Conservation (phyloP, 2,888 invertebrate species). For the Neelides folsomi region DNA sequence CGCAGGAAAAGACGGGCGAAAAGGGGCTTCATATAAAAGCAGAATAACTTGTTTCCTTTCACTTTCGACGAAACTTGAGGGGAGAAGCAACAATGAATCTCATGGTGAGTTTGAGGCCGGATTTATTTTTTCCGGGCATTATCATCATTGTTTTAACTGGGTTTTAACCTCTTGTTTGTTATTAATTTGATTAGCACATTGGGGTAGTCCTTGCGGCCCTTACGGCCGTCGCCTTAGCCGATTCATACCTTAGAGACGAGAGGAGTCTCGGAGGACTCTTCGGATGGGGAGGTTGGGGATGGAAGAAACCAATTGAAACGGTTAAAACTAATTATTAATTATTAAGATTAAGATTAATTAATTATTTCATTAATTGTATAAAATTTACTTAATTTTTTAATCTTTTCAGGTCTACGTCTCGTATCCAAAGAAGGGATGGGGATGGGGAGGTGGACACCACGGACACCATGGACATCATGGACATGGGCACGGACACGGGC, state of each 20-base stretch:
- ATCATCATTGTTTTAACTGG: neutral
- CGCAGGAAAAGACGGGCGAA: slow-evolving; percentile 14
- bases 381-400: neutral
- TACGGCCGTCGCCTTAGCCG: slow-evolving; percentile 8
- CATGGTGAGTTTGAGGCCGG: too few relatives aligned
- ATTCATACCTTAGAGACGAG: slow-evolving; percentile 6
- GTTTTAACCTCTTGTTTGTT: neutral
- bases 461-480: slow-evolving; percentile 16
- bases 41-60: slow-evolving; percentile 29
- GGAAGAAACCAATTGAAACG: slow-evolving; percentile 21
- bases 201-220: slow-evolving; percentile 21
- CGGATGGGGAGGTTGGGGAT: slow-evolving; percentile 19
- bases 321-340: slow-evolving; percentile 2
- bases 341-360: too few relatives aligned
- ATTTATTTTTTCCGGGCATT: too few relatives aligned
- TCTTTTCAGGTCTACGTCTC: slow-evolving; percentile 12
- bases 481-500: slow-evolving; percentile 2
- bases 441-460: slow-evolving; percentile 6
- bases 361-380: too few relatives aligned
- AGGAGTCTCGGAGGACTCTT: slow-evolving; percentile 8
- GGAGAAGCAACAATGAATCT: too few relatives aligned
- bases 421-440: slow-evolving; percentile 18
- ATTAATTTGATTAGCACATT: slow-evolving; percentile 11
- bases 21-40: slow-evolving; percentile 26
- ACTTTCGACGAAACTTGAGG: slow-evolving; percentile 16